Conservation (phyloP, 1,140 invertebrate species). For the Megalonaias nervosa region DNA sequence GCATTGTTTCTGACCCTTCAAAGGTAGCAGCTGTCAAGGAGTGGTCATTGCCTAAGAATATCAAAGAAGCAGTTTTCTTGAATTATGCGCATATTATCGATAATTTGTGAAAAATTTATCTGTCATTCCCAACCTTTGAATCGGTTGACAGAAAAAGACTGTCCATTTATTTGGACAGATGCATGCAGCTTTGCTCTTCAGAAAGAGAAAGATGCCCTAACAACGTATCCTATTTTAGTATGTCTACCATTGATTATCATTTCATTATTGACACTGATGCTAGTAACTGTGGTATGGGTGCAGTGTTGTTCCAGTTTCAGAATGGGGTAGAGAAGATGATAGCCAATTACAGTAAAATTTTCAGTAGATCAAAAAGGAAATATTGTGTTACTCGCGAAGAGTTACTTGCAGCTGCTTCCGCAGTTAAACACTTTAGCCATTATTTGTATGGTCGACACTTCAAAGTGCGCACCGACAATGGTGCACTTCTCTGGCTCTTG, state of each 20-base stretch:
- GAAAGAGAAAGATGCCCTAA: no score
- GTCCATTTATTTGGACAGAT: no score
- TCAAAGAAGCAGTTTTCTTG: no score
- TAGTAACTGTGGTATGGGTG: conserved; percentile 66
- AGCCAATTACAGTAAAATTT: conserved; percentile 19
- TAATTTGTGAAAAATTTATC: no score
- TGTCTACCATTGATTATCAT: neutral
- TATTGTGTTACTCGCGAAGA: conserved; percentile 42
- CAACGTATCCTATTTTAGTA: neutral
- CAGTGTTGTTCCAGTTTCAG: conserved; percentile 68
- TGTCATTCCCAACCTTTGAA: no score
- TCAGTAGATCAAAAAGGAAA: conserved; percentile 25
- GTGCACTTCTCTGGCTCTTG: conserved; percentile 31
- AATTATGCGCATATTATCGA: no score
- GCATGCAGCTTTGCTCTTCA: no score
- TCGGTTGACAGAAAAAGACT: no score
- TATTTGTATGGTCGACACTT: conserved; percentile 41
- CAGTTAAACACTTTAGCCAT: conserved; percentile 28
- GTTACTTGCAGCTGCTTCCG: conserved; percentile 35
- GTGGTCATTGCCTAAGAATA: no score
- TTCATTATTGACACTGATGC: conserved; percentile 72
- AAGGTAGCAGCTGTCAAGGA: no score
- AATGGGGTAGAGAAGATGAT: conserved; percentile 47
- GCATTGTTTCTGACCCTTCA: no score
- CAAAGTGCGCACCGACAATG: conserved; percentile 39